Base-by-base conservation (phyloP, 2,888 invertebrate genomes). In the Agrotis puta region DNA sequence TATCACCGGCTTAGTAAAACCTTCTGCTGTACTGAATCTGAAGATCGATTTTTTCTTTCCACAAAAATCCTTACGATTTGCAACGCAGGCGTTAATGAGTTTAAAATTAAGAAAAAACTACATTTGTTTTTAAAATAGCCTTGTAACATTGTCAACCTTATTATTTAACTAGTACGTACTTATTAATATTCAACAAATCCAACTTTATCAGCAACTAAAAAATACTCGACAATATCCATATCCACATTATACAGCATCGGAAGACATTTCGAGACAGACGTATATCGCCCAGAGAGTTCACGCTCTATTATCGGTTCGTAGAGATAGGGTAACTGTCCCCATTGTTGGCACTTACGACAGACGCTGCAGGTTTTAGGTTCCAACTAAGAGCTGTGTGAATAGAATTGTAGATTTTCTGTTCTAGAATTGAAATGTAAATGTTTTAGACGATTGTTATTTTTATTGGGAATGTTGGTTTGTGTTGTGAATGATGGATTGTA, bases 271-370 rank as follows among this genome's bases (percentile, higher is more conserved):
- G 51, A 88, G 88, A 90, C 91, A 91, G 90, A 89, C 92, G 88
- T 90, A 81, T 64, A 84, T 90, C 87, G 92, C 88, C 93, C 86
- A 74, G 94, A 94, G 94, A 94, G 88, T 94, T 93, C 93, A 90
- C 92, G 92, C 87, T 91, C 92, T 92, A 94, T 94, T 94, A 94
- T 94, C 94, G 92, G 91, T 85, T 89, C 84, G 88, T 87, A 84
- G 90, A 92, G 93, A 93, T 93, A 92, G 90, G 88, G 91, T 89
- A 91, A 91, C 90, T 90, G 92, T 91, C 91, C 87, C 91, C 85
- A 87, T 91, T 90, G 93, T 89, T 90, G 90, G 88, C 92, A 92
- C 93, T 93, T 91, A 90, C 91, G 82, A 84, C 82, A 82, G 78
- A 70, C 77, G 77, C 81, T 81, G 79, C 78, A 78, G 85, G 89